Evolutionary conservation across 2,888 invertebrate species (phyloP), one percentile per base, ranked within the genome.

Genomic region (Drosophila prolongata): DNA sequence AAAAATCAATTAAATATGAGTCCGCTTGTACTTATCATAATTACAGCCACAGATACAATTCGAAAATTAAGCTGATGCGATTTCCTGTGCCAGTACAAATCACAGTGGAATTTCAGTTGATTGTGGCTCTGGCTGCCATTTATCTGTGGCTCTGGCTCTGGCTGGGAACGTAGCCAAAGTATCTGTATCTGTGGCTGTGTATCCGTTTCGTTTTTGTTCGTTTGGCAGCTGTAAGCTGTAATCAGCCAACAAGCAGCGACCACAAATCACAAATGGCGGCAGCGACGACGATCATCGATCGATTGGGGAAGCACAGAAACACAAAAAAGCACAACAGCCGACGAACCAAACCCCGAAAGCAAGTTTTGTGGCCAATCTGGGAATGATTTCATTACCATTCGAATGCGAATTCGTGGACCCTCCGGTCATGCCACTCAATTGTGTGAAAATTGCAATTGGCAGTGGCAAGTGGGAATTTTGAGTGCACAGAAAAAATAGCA

Each of bases 311-410:
- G 58, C 58, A 40, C 64, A 40, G 40, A 24, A 38, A 59, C 46
- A 24, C 27, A 38, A 11, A 27, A 44, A 14, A 42, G 16, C 44
- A 38, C 61, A n/a, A 61, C 24, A 27, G 40, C 24, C n/a, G 42
- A 8, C 16, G 30, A 6, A 8, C 30, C 30, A 59, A 65, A 68
- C 38, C 71, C 78, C 59, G 46, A 81, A 27, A 79, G 83, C 84
- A 42, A 69, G 62, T 73, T 73, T 76, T 46, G 52, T 54, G 56
- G 37, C 62, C 62, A 59, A 71, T 67, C 72, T 61, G 24, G 37
- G 67, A 89, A 87, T 90, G 80, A 79, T 90, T 88, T 88, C 75
- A 87, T 86, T 89, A 78, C 80, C 67, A 84, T 77, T 85, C 77
- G 71, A 58, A 71, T 78, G 54, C 68, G 54, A 76, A 74, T 74